Percentiles rank a stretch among this genome's conserved stretches.
phyloP scores from a whole-genome alignment of 2,797 vertebrate species.

The Rousettus madagascariensis region DNA sequence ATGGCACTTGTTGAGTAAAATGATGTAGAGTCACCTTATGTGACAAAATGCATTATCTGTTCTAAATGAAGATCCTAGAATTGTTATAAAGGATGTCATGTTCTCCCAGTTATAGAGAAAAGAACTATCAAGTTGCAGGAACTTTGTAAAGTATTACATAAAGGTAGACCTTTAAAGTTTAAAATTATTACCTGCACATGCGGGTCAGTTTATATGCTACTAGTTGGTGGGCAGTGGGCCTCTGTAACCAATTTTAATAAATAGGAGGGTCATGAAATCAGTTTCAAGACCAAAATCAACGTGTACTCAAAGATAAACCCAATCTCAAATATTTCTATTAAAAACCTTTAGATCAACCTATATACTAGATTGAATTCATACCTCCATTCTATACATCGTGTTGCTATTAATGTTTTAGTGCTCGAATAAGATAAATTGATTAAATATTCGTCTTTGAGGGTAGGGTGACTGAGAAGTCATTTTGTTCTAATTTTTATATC shows the following conservation, averaged over 20 bases:
- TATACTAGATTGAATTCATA: background rate
- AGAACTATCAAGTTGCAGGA: background rate
- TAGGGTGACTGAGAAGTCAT: background rate
- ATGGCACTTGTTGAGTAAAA: background rate
- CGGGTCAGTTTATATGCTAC: conserved; percentile 21
- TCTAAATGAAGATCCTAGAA: conserved; percentile 22
- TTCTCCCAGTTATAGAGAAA: background rate
- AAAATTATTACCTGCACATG: conserved; percentile 48
- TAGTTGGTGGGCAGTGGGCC: background rate
- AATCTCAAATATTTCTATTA: conserved; percentile 27
- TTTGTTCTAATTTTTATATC: conserved; percentile 37
- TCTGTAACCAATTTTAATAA: background rate
- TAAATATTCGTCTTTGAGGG: conserved; percentile 23
- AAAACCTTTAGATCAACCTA: background rate
- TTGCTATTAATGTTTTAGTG: background rate
- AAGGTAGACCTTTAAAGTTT: conserved; percentile 54
- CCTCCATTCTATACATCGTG: background rate
- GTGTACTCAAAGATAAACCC: background rate
- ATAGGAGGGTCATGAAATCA: background rate
- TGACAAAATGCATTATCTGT: conserved; percentile 72
- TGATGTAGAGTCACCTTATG: conserved; percentile 68
- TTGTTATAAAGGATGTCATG: conserved; percentile 38
- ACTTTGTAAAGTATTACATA: background rate
- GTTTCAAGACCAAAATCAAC: background rate
- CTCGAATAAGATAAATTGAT: conserved; percentile 17